These are phyloP conservation scores for Amazona ochrocephala DNA, from an alignment of 2,797 vertebrate genomes.

Conservation along the genomic window DNA sequence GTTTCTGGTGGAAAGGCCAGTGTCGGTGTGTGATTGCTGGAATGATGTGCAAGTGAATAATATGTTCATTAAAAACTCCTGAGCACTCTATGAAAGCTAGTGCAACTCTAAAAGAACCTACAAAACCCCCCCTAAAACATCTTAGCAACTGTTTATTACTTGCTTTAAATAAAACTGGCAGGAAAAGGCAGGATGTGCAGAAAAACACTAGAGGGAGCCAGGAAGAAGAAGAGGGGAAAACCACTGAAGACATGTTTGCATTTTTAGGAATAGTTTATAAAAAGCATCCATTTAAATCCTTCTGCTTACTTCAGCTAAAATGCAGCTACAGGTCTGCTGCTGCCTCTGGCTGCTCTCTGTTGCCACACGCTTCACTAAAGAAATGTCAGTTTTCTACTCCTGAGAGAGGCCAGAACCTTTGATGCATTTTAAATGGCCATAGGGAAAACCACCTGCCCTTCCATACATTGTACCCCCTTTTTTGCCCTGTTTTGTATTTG, in stretches of 20 bases:
- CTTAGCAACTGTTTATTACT: neutral
- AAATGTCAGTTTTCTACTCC: neutral
- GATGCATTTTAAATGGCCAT: neutral
- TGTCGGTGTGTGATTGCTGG: neutral
- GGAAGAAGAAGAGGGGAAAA: neutral
- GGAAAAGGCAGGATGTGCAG: neutral
- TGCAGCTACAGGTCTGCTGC: neutral
- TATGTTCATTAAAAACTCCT: neutral
- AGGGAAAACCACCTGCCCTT: neutral
- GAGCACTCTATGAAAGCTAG: neutral
- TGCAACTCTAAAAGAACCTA: neutral
- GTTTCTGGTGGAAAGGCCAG: neutral
- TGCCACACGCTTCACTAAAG: neutral
- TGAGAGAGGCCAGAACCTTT: neutral
- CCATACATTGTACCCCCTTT: accelerated
- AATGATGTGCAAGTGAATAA: neutral
- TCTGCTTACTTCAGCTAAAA: neutral
- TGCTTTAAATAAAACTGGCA: neutral
- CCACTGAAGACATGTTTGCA: neutral
- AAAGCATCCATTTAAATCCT: constrained; percentile 11
- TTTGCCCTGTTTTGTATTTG: neutral
- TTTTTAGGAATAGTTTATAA: neutral
- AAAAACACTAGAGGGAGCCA: constrained; percentile 57
- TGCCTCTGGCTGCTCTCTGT: neutral
- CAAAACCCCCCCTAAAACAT: accelerated